Conservation (phyloP, 1,140 invertebrate species). For the Elymnias hypermnestra region DNA sequence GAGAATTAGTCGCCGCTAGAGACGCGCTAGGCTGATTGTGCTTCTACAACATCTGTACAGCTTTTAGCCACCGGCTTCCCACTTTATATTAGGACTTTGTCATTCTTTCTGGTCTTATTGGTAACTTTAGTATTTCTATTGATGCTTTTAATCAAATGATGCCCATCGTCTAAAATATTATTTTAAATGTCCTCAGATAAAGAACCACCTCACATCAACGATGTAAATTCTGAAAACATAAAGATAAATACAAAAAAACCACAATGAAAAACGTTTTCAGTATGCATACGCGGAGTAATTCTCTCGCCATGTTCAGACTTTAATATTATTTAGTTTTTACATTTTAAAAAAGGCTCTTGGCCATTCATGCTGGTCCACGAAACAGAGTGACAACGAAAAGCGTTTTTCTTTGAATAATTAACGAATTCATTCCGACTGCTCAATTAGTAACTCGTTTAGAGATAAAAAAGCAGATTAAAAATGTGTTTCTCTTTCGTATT, state of each 20-base stretch:
- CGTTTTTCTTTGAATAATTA: constrained; percentile 30
- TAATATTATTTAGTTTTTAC: constrained; percentile 5
- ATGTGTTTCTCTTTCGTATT: constrained; percentile 7
- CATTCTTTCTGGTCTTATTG: no score
- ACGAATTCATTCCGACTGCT: constrained; percentile 29
- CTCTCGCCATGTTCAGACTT: neutral
- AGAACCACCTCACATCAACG: no score
- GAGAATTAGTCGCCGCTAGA: no score
- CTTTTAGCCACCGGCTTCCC: no score
- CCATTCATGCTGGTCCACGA: constrained; percentile 11
- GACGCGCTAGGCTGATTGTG: no score
- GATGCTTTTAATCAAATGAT: no score
- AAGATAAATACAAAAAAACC: neutral
- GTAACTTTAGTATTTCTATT: no score
- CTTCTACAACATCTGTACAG: no score
- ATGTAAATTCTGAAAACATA: no score
- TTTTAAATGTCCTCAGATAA: no score
- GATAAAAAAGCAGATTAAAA: constrained; percentile 13
- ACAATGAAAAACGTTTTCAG: neutral
- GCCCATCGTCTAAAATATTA: no score
- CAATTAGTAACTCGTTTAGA: constrained; percentile 26
- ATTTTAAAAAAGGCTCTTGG: neutral
- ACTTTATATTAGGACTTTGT: no score
- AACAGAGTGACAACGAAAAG: constrained; percentile 16
- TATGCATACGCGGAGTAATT: neutral